Conservation (phyloP, 2,888 invertebrate species). For the Ochropacha duplaris region DNA sequence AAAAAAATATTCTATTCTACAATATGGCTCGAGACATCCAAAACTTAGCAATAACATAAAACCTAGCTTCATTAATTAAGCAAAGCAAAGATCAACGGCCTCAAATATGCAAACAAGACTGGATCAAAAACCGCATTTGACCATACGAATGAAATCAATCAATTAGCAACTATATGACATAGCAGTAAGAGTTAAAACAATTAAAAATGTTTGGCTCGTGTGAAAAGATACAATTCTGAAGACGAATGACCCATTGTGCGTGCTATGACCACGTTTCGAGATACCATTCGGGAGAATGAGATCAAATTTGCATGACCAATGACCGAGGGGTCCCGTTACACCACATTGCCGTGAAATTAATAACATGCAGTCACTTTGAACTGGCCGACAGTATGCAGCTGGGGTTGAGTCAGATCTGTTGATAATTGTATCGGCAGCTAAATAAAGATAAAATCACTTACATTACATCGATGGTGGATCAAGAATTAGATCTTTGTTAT, state of each 20-base stretch:
- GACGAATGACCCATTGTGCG: slow-evolving; percentile 60
- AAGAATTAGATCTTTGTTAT: neutral
- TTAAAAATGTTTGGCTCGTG: slow-evolving; percentile 36
- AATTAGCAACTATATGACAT: slow-evolving; percentile 23
- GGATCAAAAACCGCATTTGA: neutral
- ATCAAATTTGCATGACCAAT: slow-evolving; percentile 47
- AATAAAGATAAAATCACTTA: too few species aligned
- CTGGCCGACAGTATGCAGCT: slow-evolving; percentile 1
- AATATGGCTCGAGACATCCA: too few species aligned
- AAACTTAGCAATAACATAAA: too few species aligned
- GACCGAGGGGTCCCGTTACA: slow-evolving; percentile 46
- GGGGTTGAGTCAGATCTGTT: neutral
- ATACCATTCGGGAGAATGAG: slow-evolving; percentile 17
- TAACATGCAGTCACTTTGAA: slow-evolving; percentile 6
- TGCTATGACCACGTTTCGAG: slow-evolving; percentile 40
- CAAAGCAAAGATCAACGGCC: slow-evolving; percentile 2
- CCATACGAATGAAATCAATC: slow-evolving; percentile 7
- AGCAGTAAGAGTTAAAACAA: slow-evolving; percentile 19
- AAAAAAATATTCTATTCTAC: neutral
- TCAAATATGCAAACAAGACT: neutral
- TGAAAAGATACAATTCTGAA: slow-evolving; percentile 56
- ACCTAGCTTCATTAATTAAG: neutral
- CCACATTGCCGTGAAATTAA: slow-evolving; percentile 32
- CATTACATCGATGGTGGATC: neutral
- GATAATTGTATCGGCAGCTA: neutral